Evolutionary conservation across 2,113 vertebrate species (phyloP), one percentile per base, ranked within the genome.

Genomic region (Datnioides undecimradiatus): DNA sequence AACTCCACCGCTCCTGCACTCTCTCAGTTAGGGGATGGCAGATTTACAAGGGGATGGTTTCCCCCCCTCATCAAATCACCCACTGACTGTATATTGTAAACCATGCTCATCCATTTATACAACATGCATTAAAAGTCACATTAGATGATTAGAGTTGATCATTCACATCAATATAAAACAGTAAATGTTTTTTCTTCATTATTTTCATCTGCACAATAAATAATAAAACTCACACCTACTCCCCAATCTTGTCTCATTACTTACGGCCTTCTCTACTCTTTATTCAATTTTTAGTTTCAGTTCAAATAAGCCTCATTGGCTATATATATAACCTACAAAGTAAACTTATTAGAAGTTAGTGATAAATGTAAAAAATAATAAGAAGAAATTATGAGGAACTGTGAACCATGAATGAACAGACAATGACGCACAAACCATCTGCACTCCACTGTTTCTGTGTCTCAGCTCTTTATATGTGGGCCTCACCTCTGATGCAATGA

Each of bases 401-500:
- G 46, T 38, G n/a, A 45, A 6, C 33, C 13, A 21, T n/a, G n/a
- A n/a, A n/a, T n/a, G n/a, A 17, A 55, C 36, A 38, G 46, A 38
- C 19, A 8, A 38, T 19, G 2, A 29, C 40, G 27, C n/a, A 69
- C 40, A 16, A 43, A 52, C 29, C 38, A 63, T 19, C 45, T 29
- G 21, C 23, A 16, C 40, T 27, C 23, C 5, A 45, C 52, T 23
- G 29, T 25, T 21, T 58, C 51, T 40, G 2, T 71, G 29, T 46
- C 13, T n/a, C n/a, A 45, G 2, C 16, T 43, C 14, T 38, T 36
- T 0, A n/a, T 49, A 21, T 29, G 38, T 16, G 3, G n/a, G 6
- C 36, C 65, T 62, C 76, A 97, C 96, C 96, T 96, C 96, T 3
- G 96, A 96, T 36, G 96, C 96, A 0, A 97, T 97, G 84, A 97